Evolutionary conservation across 2,888 invertebrate species (phyloP).

Genomic region (Tribolium freemani): DNA sequence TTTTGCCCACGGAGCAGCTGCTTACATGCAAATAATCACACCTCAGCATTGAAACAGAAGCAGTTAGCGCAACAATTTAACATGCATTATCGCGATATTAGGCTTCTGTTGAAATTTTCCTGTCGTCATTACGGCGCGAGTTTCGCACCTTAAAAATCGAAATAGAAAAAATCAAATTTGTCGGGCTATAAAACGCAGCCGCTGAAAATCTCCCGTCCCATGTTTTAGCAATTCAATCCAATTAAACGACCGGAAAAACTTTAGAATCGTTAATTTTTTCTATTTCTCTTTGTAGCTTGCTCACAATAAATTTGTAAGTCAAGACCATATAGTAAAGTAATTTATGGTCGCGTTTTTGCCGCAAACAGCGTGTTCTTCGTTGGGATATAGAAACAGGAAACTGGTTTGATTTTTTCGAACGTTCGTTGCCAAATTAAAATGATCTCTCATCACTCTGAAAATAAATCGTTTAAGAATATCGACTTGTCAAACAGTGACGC

Average conservation of each 20-base stretch:
- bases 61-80: slow-evolving; percentile 12
- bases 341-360: slow-evolving; percentile 53
- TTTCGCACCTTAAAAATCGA: not conserved
- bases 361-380: slow-evolving; percentile 40
- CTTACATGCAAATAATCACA: slow-evolving; percentile 37
- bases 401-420: slow-evolving; percentile 48
- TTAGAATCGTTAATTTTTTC: slow-evolving; percentile 66
- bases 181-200: slow-evolving; percentile 65
- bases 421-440: slow-evolving; percentile 62
- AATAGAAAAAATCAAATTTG: slow-evolving; percentile 31
- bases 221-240: slow-evolving; percentile 66
- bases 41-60: slow-evolving; percentile 29
- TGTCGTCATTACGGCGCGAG: not conserved
- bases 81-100: slow-evolving; percentile 28
- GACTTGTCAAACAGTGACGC: slow-evolving; percentile 60
- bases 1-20: slow-evolving; percentile 28
- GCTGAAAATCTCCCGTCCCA: slow-evolving; percentile 58
- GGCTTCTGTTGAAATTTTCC: slow-evolving; percentile 6
- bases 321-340: slow-evolving; percentile 64
- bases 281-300: slow-evolving; percentile 56
- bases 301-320: slow-evolving; percentile 66
- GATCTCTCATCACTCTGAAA: slow-evolving; percentile 60
- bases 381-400: slow-evolving; percentile 53
- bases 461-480: slow-evolving; percentile 61
- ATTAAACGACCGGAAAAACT: slow-evolving; percentile 68